These are phyloP conservation scores for Stomatorhinus walkeri DNA, from an alignment of 2,797 vertebrate genomes.

Conservation along the genomic window DNA sequence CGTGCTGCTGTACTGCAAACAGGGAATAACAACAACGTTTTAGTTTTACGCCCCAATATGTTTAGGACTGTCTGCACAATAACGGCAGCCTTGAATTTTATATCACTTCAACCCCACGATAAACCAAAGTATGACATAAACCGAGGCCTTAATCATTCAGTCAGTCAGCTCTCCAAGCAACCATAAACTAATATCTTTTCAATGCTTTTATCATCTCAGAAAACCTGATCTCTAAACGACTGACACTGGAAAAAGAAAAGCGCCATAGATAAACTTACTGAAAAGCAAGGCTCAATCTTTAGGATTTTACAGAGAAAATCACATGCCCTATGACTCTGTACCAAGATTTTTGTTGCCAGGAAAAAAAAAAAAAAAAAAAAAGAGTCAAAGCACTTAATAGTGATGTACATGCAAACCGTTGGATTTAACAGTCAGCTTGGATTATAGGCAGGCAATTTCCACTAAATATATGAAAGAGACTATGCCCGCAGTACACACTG, in stretches of 20 bases:
- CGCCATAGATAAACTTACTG: not conserved
- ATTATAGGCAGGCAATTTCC: not conserved
- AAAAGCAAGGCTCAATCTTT: not conserved
- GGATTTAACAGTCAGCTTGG: not conserved
- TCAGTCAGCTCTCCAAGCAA: not conserved
- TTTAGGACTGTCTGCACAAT: not conserved
- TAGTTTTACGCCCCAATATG: not conserved
- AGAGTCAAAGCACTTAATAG: not conserved
- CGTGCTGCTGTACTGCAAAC: conserved; percentile 78
- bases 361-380: not conserved
- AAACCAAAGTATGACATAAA: not conserved
- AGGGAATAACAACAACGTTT: not conserved
- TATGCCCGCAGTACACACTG: not conserved
- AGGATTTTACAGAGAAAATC: not conserved
- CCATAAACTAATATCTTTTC: not conserved
- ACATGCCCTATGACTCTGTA: not conserved
- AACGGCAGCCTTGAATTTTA: not conserved
- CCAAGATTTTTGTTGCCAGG: not conserved
- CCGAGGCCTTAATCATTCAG: not conserved
- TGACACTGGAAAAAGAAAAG: not conserved
- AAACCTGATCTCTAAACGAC: not conserved
- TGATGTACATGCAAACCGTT: not conserved
- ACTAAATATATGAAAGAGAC: not conserved
- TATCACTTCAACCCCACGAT: not conserved
- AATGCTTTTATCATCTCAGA: not conserved